phyloP scores from a whole-genome alignment of 2,888 invertebrate genomes.

The Pseudococcus longispinus region DNA sequence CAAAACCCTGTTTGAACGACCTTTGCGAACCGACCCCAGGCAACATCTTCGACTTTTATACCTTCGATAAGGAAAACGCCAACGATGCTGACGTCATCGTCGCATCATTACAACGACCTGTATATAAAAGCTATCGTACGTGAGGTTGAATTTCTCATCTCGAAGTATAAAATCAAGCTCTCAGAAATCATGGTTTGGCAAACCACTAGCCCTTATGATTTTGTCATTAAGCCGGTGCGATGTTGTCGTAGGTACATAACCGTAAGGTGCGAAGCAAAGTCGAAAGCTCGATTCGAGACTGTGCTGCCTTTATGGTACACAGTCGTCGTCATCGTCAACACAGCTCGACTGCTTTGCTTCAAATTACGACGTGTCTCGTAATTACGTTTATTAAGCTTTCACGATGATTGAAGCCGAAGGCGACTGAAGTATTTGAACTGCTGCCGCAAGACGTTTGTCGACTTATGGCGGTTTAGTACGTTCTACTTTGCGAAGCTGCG shows the following conservation, averaged over 20 bases:
- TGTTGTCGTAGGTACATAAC: not conserved
- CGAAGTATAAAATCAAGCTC: not conserved
- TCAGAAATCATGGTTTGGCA: not conserved
- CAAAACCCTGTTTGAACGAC: not conserved
- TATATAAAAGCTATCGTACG: not conserved
- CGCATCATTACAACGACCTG: not conserved
- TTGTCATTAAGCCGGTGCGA: not conserved
- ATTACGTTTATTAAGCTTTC: conserved; percentile 22
- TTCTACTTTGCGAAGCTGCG: not conserved
- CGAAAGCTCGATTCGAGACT: not conserved
- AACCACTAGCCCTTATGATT: conserved; percentile 12
- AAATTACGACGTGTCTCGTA: not conserved
- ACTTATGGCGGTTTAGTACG: not conserved
- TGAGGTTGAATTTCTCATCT: conserved; percentile 9
- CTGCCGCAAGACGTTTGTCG: not conserved
- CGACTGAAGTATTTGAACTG: conserved; percentile 12
- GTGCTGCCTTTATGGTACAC: not conserved
- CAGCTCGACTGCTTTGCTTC: not conserved
- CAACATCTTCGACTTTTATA: not conserved
- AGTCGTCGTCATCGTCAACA: not conserved
- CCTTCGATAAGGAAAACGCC: not conserved
- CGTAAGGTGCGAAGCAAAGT: not conserved
- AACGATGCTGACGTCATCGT: not conserved
- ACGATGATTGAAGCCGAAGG: conserved; percentile 19
- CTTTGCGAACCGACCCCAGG: not conserved